Evolutionary conservation across 1,140 invertebrate genomes (phyloP), one percentile per base, ranked within the genome.

Genomic region (Drosophila lacertosa): DNA sequence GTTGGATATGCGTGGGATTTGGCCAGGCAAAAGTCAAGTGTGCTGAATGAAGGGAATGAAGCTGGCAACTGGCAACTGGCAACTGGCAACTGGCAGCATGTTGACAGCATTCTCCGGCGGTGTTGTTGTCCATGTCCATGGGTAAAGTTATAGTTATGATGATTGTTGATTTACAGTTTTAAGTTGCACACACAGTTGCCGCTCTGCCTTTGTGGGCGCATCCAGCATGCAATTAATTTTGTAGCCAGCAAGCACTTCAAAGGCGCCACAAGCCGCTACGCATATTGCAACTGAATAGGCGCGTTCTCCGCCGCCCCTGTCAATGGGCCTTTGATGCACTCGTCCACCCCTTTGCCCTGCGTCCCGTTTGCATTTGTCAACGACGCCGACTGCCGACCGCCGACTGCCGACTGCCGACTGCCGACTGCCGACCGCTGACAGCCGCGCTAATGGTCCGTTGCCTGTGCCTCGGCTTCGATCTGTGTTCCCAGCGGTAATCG

Each of bases 101-200:
- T 77, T 88, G 81, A 74, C 77, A 88, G 74, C 68, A 62, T 20
- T 63, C 33, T 35, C 54, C 16, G 4, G n/a, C 10, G 7, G 4
- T 35, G 33, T 10, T 47, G 62, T 9, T 68, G 50, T 65, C 51
- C 50, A 42, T 54, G 47, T 37, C 51, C n/a, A n/a, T 69, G 40
- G 33, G 67, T 39, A 64, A 59, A 84, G 68, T 86, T 84, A 81
- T 84, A 84, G 77, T 88, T 86, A 86, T 86, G 82, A 81, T 86
- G 81, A 88, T 86, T 86, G 81, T 86, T 86, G 81, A 86, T 86
- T 86, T 88, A 88, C 67, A 77, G 77, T 77, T 88, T 68, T 64
- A 33, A 42, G 35, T 40, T 55, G 35, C 13, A 16, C 42, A 48
- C 13, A 16, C 42, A 48, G 45, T 42, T 50, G 35, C 39, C 20